Evolutionary conservation across 64 coral and sea anemone genomes (phyloP), one percentile per base, ranked within the genome.

Genomic region (Catalaphyllia jardinei): DNA sequence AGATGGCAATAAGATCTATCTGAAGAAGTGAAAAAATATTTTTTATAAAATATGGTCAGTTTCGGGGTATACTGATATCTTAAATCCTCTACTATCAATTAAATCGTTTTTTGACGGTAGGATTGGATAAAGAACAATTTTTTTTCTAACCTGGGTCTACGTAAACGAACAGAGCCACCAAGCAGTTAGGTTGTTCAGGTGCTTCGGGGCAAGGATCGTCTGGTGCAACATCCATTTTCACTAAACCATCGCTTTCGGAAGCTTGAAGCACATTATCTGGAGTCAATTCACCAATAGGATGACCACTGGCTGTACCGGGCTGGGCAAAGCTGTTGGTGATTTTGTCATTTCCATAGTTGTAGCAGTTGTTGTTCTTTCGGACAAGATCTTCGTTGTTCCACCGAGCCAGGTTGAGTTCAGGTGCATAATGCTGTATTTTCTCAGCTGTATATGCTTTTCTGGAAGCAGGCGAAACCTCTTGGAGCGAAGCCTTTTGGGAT

Each of bases 281-380:
- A 62, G 86, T 88, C 2, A 61, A 20, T n/a, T 0, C 2, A n/a
- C 22, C 65, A 2, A 20, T 24, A 1, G 28, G 17, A 73, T 88
- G 3, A 19, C 71, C 86, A 8, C 86, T 88, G 50, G 72, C 86
- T 19, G 1, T 8, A 52, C 86, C 86, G 62, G 86, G 86, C 86
- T 88, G 86, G n/a, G 86, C 86, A 76, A 88, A 88, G 52, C 86
- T 88, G 86, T 88, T 88, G 86, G 86, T 88, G 72, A 88, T 88
- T 60, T 88, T 88, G 15, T 73, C 15, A 27, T 88, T 76, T 88
- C 52, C 86, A 38, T 88, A 88, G 71, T 88, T 88, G 86, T 88
- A 88, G 72, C 86, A 88, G 86, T 88, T 88, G 86, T 88, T 88
- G 18, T 88, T 33, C 12, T 1, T 0, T 8, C 4, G 86, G 86